phyloP scores from a whole-genome alignment of 2,888 invertebrate species.

The Drosophila melanosoma region DNA sequence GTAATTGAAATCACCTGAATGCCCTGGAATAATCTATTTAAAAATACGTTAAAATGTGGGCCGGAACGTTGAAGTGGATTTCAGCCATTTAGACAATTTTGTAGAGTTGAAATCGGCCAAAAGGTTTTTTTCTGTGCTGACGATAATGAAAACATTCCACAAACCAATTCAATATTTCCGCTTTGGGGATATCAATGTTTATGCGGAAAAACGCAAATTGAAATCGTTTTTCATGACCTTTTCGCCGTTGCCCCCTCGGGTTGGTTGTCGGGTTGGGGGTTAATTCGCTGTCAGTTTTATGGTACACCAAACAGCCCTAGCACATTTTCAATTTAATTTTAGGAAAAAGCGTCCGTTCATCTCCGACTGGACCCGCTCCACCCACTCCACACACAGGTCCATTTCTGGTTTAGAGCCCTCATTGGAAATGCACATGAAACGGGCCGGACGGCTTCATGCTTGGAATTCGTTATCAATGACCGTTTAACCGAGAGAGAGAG shows the following conservation, averaged over 20 bases:
- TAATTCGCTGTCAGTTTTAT: conserved; percentile 20
- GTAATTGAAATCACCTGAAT: conserved; percentile 59
- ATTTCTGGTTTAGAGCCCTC: conserved; percentile 39
- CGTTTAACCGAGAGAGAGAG: conserved; percentile 6
- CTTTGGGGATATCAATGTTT: conserved; percentile 21
- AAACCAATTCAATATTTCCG: conserved; percentile 79
- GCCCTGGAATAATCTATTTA: conserved; percentile 62
- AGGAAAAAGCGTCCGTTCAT: conserved; percentile 47
- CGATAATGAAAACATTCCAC: conserved; percentile 75
- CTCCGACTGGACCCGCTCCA: not conserved
- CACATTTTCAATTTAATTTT: conserved; percentile 62
- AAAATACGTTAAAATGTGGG: conserved; percentile 29
- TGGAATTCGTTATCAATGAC: conserved; percentile 73
- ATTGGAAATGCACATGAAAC: conserved; percentile 71
- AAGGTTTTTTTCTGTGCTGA: conserved; percentile 47
- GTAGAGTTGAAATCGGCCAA: conserved; percentile 35
- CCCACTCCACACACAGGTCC: not conserved
- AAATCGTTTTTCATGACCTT: conserved; percentile 50
- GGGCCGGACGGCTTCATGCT: conserved; percentile 61
- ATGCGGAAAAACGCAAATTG: conserved; percentile 51
- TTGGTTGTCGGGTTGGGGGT: not conserved
- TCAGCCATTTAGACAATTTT: conserved; percentile 41
- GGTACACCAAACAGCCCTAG: conserved; percentile 25
- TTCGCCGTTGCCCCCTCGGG: not conserved
- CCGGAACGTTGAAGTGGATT: conserved; percentile 3